Base-by-base conservation (phyloP, 2,888 invertebrate species). In the Eupsilia transversa region DNA sequence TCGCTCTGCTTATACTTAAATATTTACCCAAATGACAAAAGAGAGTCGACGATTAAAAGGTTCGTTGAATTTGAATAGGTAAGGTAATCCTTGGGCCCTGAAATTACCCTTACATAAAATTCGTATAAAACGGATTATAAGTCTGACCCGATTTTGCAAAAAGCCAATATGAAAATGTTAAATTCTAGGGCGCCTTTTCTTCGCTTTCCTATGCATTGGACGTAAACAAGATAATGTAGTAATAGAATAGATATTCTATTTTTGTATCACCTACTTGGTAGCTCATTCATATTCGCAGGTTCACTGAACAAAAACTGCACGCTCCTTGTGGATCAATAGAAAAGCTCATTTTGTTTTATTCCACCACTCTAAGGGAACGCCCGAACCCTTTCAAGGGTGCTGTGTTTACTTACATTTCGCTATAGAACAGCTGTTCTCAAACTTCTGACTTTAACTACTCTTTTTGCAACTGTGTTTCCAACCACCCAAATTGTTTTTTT, bases 321-420 rank as follows among this genome's bases (percentile, higher is more conserved):
- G 90, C 88, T 91, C 82, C 89, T 86, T 89, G 87, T 84, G 92
- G 92, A 94, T 93, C 92, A 92, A 94, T 93, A 92, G 91, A 90
- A 92, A 92, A 93, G 90, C 94, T 94, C 94, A 94, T 95, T 95
- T 94, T 93, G 94, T 94, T 94, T 94, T 94, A 94, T 94, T 94
- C 89, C 84, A 88, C 89, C 91, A 91, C 93, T 93, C 90, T 88
- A 90, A 91, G 90, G 90, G 90, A 91, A 92, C 92, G 91, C 92
- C 91, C 90, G 89, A 93, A 94, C 94, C 94, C 94, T 95, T 94
- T 94, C 90, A 91, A 93, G 94, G 86, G 92, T 90, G 87, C 85
- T 86, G 79, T 92, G 89, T 93, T 93, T 94, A 91, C 92, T 89
- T 90, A 92, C 92, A 91, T 91, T 91, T 89, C 89, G 87, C 87